Percentiles rank a stretch among this genome's conserved stretches.
Conservation (phyloP, 2,113 vertebrate species). For the Dascyllus trimaculatus region DNA sequence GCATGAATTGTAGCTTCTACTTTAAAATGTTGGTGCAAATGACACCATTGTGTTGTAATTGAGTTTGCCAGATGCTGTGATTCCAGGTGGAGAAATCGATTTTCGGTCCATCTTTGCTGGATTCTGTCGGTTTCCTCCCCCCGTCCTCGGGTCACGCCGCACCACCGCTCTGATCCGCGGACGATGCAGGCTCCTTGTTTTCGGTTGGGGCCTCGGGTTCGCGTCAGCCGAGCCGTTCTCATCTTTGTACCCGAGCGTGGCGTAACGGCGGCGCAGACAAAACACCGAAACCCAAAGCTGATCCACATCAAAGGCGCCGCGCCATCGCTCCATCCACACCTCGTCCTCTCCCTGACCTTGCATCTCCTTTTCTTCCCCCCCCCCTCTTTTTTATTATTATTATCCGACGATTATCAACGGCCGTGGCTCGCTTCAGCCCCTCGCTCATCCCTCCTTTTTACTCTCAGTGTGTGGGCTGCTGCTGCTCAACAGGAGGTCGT, state of each 20-base stretch:
- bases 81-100: slow-evolving; percentile 59
- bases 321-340: slow-evolving; percentile 31
- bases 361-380: slow-evolving; percentile 42
- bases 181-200: slow-evolving; percentile 67
- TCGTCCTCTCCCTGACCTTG: slow-evolving; percentile 69
- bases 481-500: slow-evolving; percentile 72
- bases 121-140: slow-evolving; percentile 42
- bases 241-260: slow-evolving; percentile 65
- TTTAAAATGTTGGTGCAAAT: slow-evolving; percentile 31
- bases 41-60: slow-evolving; percentile 38
- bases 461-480: slow-evolving; percentile 68
- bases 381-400: slow-evolving; percentile 60
- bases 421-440: slow-evolving; percentile 11
- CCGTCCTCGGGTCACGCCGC: slow-evolving; percentile 33
- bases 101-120: slow-evolving; percentile 37
- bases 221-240: slow-evolving; percentile 42
- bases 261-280: slow-evolving; percentile 70
- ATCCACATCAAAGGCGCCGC: slow-evolving; percentile 69
- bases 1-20: slow-evolving; percentile 17
- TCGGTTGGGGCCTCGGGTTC: slow-evolving; percentile 42
- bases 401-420: slow-evolving; percentile 63
- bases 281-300: slow-evolving; percentile 68
- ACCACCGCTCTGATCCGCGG: slow-evolving; percentile 37
- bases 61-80: slow-evolving; percentile 29
- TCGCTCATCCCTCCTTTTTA: slow-evolving; percentile 17